A percentile compares a stretch with the other conserved stretches of the same genome.
Conservation (phyloP, 2,888 invertebrate species). For the Trachelus troglodyta region DNA sequence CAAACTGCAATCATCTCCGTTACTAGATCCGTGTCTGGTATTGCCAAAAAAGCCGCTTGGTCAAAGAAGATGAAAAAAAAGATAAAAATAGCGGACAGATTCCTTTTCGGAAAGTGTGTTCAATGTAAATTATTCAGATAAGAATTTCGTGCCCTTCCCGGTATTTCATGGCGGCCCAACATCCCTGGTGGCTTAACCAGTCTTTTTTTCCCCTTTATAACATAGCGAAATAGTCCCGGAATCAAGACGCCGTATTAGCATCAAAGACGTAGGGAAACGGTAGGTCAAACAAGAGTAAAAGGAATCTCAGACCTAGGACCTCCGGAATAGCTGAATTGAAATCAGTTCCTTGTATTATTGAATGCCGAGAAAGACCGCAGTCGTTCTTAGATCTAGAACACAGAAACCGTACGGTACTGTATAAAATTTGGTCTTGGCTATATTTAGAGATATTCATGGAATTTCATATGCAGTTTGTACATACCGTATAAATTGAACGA, state of each 20-base stretch:
- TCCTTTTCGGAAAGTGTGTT: neutral
- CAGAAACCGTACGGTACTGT: neutral
- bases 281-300: constrained; percentile 15
- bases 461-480: neutral
- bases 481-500: neutral
- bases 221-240: constrained; percentile 47
- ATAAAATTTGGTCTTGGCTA: neutral
- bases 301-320: constrained; percentile 21
- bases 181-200: constrained; percentile 35
- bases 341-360: constrained; percentile 45
- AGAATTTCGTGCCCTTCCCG: constrained; percentile 34
- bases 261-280: constrained; percentile 46
- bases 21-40: neutral
- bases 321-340: constrained; percentile 48
- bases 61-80: neutral
- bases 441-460: neutral
- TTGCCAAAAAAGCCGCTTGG: neutral
- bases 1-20: neutral
- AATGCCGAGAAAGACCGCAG: neutral
- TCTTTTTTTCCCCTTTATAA: constrained; percentile 22
- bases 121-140: constrained; percentile 1
- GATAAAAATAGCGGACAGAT: neutral
- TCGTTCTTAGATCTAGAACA: neutral
- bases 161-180: constrained; percentile 44
- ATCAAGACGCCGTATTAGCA: constrained; percentile 58